Conservation (phyloP, 2,888 invertebrate species). For the Eupsilia transversa region DNA sequence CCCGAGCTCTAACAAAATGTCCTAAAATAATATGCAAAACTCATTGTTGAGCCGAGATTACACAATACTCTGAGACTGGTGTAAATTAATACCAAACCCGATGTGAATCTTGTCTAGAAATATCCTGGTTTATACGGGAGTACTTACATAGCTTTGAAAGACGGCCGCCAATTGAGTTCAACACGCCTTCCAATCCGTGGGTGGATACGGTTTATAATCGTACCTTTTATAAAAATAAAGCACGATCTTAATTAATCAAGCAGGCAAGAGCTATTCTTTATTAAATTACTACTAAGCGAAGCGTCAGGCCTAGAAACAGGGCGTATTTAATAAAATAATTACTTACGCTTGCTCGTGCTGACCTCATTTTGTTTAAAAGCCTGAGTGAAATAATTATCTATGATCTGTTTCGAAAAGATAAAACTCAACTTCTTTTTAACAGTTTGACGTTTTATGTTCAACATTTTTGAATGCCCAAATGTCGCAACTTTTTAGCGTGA, state of each 20-base stretch:
- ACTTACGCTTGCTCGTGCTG: constrained; percentile 12
- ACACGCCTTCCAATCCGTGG: neutral
- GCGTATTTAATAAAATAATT: constrained; percentile 23
- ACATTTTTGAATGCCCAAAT: neutral
- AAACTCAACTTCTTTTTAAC: constrained; percentile 3
- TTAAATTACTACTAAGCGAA: neutral
- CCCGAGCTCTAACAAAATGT: neutral
- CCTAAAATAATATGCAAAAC: constrained; percentile 32
- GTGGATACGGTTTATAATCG: neutral
- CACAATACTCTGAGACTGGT: constrained; percentile 10
- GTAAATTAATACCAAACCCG: constrained; percentile 16
- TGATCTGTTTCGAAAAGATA: constrained; percentile 26
- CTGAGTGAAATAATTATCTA: constrained; percentile 29
- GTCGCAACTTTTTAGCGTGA: neutral
- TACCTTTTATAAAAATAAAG: neutral
- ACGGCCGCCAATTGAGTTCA: constrained; percentile 22
- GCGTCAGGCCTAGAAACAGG: neutral
- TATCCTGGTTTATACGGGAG: neutral
- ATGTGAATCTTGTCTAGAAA: constrained; percentile 9
- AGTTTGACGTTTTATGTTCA: constrained; percentile 6
- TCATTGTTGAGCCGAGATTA: constrained; percentile 10
- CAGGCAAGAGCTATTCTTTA: neutral
- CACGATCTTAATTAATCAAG: constrained; percentile 5
- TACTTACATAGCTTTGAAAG: neutral
- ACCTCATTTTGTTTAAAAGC: constrained; percentile 31